Evolutionary conservation across 2,888 invertebrate genomes (phyloP), one percentile per base, ranked within the genome.

Genomic region (Ectemnius cavifrons): DNA sequence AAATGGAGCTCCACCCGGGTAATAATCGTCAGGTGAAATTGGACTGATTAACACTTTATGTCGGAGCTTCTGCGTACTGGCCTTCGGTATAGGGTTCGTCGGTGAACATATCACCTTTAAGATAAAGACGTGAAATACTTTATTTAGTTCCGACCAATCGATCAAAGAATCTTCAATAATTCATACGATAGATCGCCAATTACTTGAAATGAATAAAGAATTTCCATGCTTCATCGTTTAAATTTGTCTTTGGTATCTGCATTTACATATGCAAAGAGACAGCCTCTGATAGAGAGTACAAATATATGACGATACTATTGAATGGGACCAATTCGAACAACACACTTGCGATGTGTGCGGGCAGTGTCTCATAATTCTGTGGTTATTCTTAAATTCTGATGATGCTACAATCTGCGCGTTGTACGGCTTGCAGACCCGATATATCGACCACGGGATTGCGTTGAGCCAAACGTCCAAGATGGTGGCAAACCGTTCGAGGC

Each of bases 11-110:
- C 77, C 83, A 67, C 82, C 83, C 79, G 79, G 70, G 75, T 71
- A 77, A 83, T 81, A 81, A 82, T 75, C 79, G 47, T 81, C 72
- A 58, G 16, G 58, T 71, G 27, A 77, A 82, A 82, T 82, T 82
- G 76, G 63, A 76, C 70, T 73, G 76, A 78, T 82, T 75, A 57
- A 52, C 62, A 66, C 46, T 71, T 71, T 67, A 75, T 63, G 71
- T 57, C 37, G 37, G 37, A 37, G 67, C 67, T 52, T 65, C 60
- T 78, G 37, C 37, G 37, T 70, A 63, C 72, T 72, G 57, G 20
- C 52, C 27, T 16, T 49, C 70, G 23, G 52, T 37, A 18, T 52
- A 14, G 23, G 64, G 67, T 52, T 64, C 46, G 63, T 61, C 23
- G 63, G 16, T 52, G 59, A 46, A 56, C 58, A 52, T 60, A 62